Percentiles rank a stretch among this genome's conserved stretches.
Evolutionary conservation across 2,888 invertebrate genomes (phyloP).

Genomic region (Lordiphosa andalusiaca): DNA sequence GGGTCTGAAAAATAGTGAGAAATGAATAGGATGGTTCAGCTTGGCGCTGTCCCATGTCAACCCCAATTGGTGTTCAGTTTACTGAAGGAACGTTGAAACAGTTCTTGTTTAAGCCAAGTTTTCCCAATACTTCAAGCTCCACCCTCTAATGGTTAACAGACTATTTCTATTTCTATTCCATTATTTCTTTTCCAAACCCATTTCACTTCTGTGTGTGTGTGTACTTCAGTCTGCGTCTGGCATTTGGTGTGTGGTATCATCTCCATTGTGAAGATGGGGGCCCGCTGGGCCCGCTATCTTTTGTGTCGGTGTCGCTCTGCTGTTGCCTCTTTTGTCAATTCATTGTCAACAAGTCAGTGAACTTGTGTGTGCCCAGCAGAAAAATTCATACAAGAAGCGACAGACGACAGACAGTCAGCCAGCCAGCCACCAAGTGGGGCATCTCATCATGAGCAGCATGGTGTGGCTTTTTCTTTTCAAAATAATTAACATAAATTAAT

Average conservation of each 20-base stretch:
- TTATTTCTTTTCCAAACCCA: too few species aligned
- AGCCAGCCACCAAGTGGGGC: slow-evolving; percentile 26
- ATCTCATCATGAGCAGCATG: slow-evolving; percentile 15
- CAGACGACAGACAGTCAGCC: too few species aligned
- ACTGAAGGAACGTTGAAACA: neutral
- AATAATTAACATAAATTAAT: slow-evolving; percentile 71
- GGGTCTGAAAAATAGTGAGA: too few species aligned
- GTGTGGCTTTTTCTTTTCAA: slow-evolving; percentile 62
- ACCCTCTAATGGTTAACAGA: too few species aligned
- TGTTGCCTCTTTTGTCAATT: slow-evolving; percentile 62
- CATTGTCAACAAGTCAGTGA: slow-evolving; percentile 71
- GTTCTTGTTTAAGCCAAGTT: neutral
- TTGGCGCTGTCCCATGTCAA: too few species aligned
- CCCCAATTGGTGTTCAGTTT: too few species aligned
- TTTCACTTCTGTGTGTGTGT: slow-evolving; percentile 28
- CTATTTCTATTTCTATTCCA: too few species aligned
- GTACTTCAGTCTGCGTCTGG: slow-evolving; percentile 35
- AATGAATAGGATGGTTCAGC: too few species aligned
- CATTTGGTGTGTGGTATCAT: slow-evolving; percentile 50
- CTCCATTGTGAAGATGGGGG: slow-evolving; percentile 26
- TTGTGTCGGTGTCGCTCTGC: slow-evolving; percentile 34
- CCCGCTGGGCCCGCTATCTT: slow-evolving; percentile 7
- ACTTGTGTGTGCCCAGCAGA: slow-evolving; percentile 49
- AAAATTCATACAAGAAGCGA: slow-evolving; percentile 10
- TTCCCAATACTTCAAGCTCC: too few species aligned